Evolutionary conservation across 2,113 vertebrate species (phyloP).

Genomic region (Gymnogyps californianus): DNA sequence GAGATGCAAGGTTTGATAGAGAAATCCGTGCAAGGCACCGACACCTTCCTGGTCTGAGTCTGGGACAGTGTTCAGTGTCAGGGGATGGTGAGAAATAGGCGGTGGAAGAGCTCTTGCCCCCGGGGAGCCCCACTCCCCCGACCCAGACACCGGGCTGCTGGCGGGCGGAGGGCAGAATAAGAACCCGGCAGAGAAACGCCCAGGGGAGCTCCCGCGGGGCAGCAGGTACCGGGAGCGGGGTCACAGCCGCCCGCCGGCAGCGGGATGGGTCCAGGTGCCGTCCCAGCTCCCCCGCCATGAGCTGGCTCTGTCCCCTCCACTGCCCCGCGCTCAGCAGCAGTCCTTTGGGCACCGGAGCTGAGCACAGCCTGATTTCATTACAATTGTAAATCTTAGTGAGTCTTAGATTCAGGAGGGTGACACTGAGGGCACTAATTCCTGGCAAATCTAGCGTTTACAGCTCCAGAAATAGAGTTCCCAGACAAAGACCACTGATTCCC

Average conservation of each 20-base stretch:
- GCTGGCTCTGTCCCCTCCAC: neutral
- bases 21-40: neutral
- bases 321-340: accelerated
- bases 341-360: neutral
- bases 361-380: neutral
- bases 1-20: neutral
- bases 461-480: neutral
- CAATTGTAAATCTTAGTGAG: neutral
- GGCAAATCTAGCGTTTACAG: neutral
- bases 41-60: neutral
- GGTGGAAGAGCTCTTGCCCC: neutral
- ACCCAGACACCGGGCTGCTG: neutral
- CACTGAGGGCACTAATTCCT: neutral
- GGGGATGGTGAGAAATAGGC: neutral
- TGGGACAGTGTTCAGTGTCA: neutral
- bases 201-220: accelerated
- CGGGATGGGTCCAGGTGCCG: accelerated
- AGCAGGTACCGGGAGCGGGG: neutral
- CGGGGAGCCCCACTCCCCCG: accelerated
- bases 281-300: neutral
- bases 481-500: accelerated
- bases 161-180: neutral
- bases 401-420: neutral
- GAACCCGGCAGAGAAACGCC: neutral
- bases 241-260: neutral